Conservation (phyloP, 2,113 vertebrate genomes). For the Eolophus roseicapilla region DNA sequence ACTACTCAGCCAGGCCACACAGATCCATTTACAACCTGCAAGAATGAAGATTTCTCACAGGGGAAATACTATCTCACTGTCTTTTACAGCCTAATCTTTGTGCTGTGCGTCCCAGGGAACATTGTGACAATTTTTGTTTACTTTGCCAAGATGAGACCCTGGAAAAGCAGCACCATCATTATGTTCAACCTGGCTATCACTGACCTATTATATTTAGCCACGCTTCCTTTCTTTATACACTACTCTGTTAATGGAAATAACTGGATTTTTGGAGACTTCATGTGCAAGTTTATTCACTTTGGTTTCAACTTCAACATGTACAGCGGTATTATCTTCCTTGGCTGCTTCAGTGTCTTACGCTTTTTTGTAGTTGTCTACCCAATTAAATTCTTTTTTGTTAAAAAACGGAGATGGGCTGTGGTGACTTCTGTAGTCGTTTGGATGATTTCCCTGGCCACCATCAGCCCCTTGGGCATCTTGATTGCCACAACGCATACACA, state of each 20-base stretch:
- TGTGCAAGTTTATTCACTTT: constrained; percentile 86
- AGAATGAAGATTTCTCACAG: neutral
- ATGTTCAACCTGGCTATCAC: constrained; percentile 88
- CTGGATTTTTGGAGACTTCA: constrained; percentile 88
- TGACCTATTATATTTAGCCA: constrained; percentile 84
- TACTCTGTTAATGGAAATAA: constrained; percentile 78
- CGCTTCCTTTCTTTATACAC: constrained; percentile 85
- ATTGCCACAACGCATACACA: neutral
- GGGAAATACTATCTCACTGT: neutral
- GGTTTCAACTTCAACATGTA: constrained; percentile 92
- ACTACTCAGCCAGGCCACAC: neutral
- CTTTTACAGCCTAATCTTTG: constrained; percentile 51
- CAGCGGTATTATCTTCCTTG: constrained; percentile 89
- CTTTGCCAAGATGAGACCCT: constrained; percentile 70
- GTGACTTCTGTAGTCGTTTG: constrained; percentile 39
- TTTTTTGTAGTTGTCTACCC: constrained; percentile 78
- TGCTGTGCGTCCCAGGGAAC: constrained; percentile 68
- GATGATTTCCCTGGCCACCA: constrained; percentile 39
- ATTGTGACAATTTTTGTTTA: constrained; percentile 59
- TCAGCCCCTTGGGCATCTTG: constrained; percentile 62
- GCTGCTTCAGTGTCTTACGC: constrained; percentile 87
- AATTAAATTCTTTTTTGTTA: constrained; percentile 37
- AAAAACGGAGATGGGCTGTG: constrained; percentile 60
- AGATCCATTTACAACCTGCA: neutral
- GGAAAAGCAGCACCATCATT: constrained; percentile 87